Base-by-base conservation (phyloP, 2,797 vertebrate genomes). In the Silurus lanzhouensis region DNA sequence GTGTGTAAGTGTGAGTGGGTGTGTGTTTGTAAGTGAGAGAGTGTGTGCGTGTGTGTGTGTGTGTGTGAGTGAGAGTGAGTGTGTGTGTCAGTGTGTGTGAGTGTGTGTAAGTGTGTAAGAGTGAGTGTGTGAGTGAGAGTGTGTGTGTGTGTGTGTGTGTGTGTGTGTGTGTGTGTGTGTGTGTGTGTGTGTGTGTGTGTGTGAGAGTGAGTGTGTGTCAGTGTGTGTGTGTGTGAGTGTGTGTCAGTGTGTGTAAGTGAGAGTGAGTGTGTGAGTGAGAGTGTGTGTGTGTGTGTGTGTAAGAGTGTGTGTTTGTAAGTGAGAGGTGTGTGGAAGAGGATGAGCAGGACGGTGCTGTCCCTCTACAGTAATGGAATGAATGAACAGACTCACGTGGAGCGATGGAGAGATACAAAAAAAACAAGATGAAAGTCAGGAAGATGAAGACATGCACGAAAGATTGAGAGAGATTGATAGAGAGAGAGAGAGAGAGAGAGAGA, bases 311-410 rank as follows among this genome's bases (percentile, higher is more conserved):
- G 48, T 52, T 38, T 38, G 38, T 38, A 38, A 17, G 52, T 31
- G 19, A 55, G 57, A 90, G 90, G 91, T 89, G 79, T 89, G 88
- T 87, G 88, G 25, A 77, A 58, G 74, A 77, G 55, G 75, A 58
- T 89, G 55, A 71, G 19, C 48, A 12, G 27, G 12, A 82, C 58
- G 84, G 84, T 77, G 80, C 70, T n/a, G 84, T 86, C 84, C 84
- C 84, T 77, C 17, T n/a, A 57, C 66, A 66, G 63, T 68, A 82
- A 60, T 15, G 79, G 38, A 72, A 82, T 82, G 80, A 78, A 58
- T 84, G 83, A 77, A 82, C 9, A 68, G 60, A 46, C 77, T 72
- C 78, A 81, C 25, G 38, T 81, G 68, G 60, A 60, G 25, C 5
- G 48, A 58, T 25, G 9, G 61, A 81, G 31, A 61, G 5, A 68